Conservation (phyloP, 2,113 vertebrate species). For the Perccottus glenii region DNA sequence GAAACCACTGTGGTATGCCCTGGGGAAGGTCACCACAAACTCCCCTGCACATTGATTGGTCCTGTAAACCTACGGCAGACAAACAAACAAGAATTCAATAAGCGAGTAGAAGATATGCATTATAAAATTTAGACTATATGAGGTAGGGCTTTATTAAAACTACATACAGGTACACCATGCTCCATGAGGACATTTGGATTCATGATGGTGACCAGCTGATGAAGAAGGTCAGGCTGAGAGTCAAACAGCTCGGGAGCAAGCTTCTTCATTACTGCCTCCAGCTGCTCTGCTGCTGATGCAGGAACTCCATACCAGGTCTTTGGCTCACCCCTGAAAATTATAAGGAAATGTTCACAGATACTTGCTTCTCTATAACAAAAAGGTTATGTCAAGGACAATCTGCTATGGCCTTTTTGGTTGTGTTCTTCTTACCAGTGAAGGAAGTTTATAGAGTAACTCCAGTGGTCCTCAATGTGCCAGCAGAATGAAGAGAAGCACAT, state of each 20-base stretch:
- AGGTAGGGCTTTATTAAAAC: not conserved
- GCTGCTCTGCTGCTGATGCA: constrained; percentile 92
- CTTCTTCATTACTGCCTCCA: constrained; percentile 97
- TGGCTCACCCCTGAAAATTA: constrained; percentile 88
- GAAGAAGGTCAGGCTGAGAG: constrained; percentile 95
- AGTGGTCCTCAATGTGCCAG: constrained; percentile 99
- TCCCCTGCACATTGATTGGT: constrained; percentile 99
- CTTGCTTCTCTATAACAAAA: too few species aligned
- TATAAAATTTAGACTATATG: not conserved
- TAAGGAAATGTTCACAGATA: not conserved
- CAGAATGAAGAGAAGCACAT: constrained; percentile 99
- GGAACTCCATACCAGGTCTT: constrained; percentile 99
- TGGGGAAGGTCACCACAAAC: constrained; percentile 97
- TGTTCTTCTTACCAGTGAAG: constrained; percentile 88
- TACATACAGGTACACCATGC: constrained; percentile 93
- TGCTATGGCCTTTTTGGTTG: not conserved
- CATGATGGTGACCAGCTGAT: constrained; percentile 98
- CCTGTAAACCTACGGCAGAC: constrained; percentile 87
- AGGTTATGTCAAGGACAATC: too few species aligned
- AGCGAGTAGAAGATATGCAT: not conserved
- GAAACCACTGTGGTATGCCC: constrained; percentile 98
- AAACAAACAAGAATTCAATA: not conserved
- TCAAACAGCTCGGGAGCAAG: constrained; percentile 95
- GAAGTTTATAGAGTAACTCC: constrained; percentile 99
- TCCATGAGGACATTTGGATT: constrained; percentile 98